Percentiles rank a stretch among this genome's conserved stretches.
Evolutionary conservation across 1,140 invertebrate species (phyloP).

Genomic region (Coelopa frigida): DNA sequence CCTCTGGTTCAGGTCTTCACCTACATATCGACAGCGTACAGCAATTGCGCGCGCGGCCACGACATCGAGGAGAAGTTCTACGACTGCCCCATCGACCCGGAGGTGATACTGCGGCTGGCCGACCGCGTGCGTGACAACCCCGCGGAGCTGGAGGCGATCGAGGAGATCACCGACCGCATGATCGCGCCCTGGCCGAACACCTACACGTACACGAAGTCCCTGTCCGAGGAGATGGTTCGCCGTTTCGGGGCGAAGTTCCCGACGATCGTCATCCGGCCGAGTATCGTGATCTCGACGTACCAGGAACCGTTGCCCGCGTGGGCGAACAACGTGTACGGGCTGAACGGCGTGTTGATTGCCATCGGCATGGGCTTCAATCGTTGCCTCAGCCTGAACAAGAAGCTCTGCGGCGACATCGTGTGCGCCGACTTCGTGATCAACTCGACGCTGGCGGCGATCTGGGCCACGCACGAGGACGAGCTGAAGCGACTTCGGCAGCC

Average conservation of each 20-base stretch:
- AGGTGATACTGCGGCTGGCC: conserved; percentile 52
- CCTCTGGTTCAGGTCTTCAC: conserved; percentile 49
- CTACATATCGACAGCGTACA: conserved; percentile 64
- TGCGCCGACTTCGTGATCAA: conserved; percentile 8
- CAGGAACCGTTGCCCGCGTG: conserved; percentile 62
- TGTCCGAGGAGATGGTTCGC: conserved; percentile 62
- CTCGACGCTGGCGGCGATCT: conserved; percentile 6
- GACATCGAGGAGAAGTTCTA: conserved; percentile 67
- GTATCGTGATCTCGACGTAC: conserved; percentile 72
- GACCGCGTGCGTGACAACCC: conserved; percentile 36
- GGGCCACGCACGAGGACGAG: conserved; percentile 2
- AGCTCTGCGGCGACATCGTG: conserved; percentile 1
- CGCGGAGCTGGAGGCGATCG: conserved; percentile 53
- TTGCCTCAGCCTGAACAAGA: neutral
- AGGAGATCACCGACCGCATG: conserved; percentile 58
- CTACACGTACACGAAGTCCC: conserved; percentile 70
- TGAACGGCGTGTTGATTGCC: conserved; percentile 4
- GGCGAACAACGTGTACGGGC: conserved; percentile 82
- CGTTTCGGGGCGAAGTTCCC: conserved; percentile 59
- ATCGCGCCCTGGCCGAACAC: conserved; percentile 68
- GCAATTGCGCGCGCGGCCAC: conserved; percentile 52
- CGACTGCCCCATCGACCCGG: conserved; percentile 55
- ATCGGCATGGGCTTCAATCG: neutral
- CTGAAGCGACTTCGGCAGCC: too few species aligned
- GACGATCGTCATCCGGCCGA: conserved; percentile 57